Evolutionary conservation across 2,888 invertebrate genomes (phyloP).

Genomic region (Coenonympha arcania): DNA sequence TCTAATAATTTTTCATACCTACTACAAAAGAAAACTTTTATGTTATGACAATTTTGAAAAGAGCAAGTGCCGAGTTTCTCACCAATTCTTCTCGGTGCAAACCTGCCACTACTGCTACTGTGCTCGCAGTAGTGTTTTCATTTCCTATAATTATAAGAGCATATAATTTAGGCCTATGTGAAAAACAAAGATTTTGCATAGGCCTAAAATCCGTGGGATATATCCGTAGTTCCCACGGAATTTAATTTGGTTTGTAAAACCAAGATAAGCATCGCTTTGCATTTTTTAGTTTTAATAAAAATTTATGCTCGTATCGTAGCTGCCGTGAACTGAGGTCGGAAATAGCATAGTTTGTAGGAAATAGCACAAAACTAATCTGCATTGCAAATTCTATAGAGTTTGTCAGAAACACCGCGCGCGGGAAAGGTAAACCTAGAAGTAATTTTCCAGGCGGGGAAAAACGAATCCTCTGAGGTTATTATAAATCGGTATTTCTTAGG

Average conservation of each 20-base stretch:
- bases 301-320: constrained; percentile 30
- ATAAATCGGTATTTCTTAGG: not conserved
- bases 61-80: no score
- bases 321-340: no score
- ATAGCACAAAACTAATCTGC: constrained; percentile 34
- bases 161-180: no score
- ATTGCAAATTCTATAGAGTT: constrained; percentile 40
- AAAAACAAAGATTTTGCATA: no score
- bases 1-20: not conserved
- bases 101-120: no score
- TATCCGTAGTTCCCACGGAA: no score
- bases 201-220: no score
- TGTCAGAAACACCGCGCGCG: constrained; percentile 13
- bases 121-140: no score
- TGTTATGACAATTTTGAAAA: not conserved
- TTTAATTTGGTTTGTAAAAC: no score
- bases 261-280: no score
- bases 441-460: not conserved
- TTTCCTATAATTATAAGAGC: no score
- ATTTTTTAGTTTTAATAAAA: constrained; percentile 21
- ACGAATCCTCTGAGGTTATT: not conserved
- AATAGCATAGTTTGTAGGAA: constrained; percentile 10
- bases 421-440: not conserved
- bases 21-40: not conserved
- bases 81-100: no score